Evolutionary conservation across 2,113 vertebrate species (phyloP).

Genomic region (Macquaria ambigua): DNA sequence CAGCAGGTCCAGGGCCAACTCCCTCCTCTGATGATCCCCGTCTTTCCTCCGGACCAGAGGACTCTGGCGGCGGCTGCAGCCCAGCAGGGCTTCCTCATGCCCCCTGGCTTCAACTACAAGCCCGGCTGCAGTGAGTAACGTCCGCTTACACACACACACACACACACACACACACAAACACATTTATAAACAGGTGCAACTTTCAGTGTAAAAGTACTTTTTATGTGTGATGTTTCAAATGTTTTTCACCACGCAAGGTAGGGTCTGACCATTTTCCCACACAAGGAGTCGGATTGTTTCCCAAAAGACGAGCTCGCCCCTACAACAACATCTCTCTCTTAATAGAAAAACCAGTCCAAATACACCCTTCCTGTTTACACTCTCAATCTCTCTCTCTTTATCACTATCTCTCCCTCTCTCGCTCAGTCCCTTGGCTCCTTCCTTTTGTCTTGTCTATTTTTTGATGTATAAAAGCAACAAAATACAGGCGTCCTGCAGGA

Average conservation of each 20-base stretch:
- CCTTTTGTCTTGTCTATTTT: conserved; percentile 82
- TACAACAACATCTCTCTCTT: conserved; percentile 73
- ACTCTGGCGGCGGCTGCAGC: conserved; percentile 96
- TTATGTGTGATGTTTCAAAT: conserved; percentile 40
- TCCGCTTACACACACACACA: not conserved
- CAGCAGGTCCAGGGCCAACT: conserved; percentile 99
- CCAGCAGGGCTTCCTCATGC: conserved; percentile 98
- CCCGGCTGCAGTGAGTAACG: conserved; percentile 95
- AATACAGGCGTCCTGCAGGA: conserved; percentile 79
- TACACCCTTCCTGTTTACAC: conserved; percentile 80
- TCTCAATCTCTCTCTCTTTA: conserved; percentile 54
- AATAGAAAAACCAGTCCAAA: conserved; percentile 78
- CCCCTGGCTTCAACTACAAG: conserved; percentile 99
- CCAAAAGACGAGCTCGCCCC: conserved; percentile 72
- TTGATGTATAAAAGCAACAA: conserved; percentile 80
- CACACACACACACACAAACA: conserved; percentile 1
- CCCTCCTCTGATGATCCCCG: conserved; percentile 97
- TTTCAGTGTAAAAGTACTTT: conserved; percentile 38
- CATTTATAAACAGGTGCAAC: conserved; percentile 33
- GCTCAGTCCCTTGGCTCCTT: conserved; percentile 72
- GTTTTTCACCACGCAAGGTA: conserved; percentile 61
- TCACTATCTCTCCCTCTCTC: conserved; percentile 52
- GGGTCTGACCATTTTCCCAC: conserved; percentile 63
- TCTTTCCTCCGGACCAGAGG: conserved; percentile 98
- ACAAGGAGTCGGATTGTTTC: conserved; percentile 67